A percentile compares a stretch with the other conserved stretches of the same genome.
Conservation (phyloP, 2,113 vertebrate species). For the Typhlomys cinereus region DNA sequence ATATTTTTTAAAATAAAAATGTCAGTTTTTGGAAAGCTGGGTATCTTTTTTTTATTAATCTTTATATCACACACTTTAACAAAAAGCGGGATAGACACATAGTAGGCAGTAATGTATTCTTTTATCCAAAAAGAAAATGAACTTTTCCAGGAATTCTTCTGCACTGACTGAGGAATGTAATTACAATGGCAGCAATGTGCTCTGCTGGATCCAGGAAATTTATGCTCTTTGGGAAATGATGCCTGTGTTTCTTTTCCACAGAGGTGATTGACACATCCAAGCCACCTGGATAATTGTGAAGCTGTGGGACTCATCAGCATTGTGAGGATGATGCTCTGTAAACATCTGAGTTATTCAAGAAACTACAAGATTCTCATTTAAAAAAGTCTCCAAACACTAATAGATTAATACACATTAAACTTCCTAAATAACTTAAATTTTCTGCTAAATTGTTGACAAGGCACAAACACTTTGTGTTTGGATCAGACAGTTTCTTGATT, state of each 20-base stretch:
- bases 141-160: slow-evolving; percentile 19
- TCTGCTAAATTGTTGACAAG: slow-evolving; percentile 7
- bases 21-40: slow-evolving; percentile 43
- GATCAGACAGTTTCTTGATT: not conserved
- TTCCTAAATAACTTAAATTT: slow-evolving; percentile 22
- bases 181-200: not conserved
- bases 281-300: not conserved
- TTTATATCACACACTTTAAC: slow-evolving; percentile 21
- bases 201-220: not conserved
- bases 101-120: slow-evolving; percentile 22
- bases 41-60: slow-evolving; percentile 63
- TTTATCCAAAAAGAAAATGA: slow-evolving; percentile 12
- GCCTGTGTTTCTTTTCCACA: not conserved
- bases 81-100: slow-evolving; percentile 12
- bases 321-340: not conserved
- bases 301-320: not conserved
- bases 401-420: not conserved
- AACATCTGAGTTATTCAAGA: not conserved
- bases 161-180: not conserved
- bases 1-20: slow-evolving; percentile 58
- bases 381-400: not conserved
- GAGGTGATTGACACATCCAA: not conserved
- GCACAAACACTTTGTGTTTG: not conserved
- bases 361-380: not conserved
- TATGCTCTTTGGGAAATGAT: not conserved